Evolutionary conservation across 2,888 invertebrate species (phyloP), one percentile per base, ranked within the genome.

Genomic region (Sylvicola cinctus): DNA sequence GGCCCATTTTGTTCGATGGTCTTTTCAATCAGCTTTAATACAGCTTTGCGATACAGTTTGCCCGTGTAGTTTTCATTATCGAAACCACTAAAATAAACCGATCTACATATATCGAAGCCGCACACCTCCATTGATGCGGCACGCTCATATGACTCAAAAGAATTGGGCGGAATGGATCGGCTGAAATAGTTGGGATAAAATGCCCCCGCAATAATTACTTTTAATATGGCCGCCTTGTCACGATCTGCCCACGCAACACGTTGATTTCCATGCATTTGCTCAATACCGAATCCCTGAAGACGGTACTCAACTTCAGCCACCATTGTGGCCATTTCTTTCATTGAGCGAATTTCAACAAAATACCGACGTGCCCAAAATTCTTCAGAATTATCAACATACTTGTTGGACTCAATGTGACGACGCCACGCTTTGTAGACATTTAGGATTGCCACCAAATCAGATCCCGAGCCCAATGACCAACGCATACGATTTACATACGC

Each of bases 121-220:
- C n/a, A n/a, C n/a, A n/a, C n/a, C n/a, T n/a, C n/a, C n/a, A n/a
- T n/a, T n/a, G n/a, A n/a, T n/a, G n/a, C n/a, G n/a, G n/a, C n/a
- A n/a, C n/a, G n/a, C n/a, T n/a, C n/a, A n/a, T n/a, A n/a, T n/a
- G n/a, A n/a, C n/a, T n/a, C n/a, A n/a, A n/a, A n/a, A n/a, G n/a
- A n/a, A n/a, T 2, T 64, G 61, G 23, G 51, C 49, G 41, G 61
- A 58, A 14, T 58, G 49, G 7, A 58, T 48, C 25, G 70, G 65
- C 14, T 74, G 55, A 57, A 84, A 93, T 55, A 81, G 93, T 54
- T 91, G 0, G 95, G 95, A 59, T 90, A 95, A 55, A 90, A 90
- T 2, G 91, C 90, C 3, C 58, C 58, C 4, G 54, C 49, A 28
- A 55, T 52, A 16, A 51, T 41, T 2, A 74, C 70, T 58, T 79